Evolutionary conservation across 2,888 invertebrate genomes (phyloP).

Genomic region (Panzeria rudis): DNA sequence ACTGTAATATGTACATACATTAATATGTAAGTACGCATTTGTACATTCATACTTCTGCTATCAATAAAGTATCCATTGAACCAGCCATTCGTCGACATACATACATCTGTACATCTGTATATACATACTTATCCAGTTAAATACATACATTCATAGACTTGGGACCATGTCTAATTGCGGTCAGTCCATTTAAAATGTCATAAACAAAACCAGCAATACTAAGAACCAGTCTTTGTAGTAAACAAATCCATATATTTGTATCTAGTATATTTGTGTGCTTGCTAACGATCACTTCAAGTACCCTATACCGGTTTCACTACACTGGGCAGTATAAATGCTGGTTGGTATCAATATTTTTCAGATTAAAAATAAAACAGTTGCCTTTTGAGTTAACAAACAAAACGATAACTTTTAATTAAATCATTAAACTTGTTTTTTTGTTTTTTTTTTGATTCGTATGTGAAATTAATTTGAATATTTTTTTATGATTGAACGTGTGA

Average conservation of each 20-base stretch:
- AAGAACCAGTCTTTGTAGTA: constrained; percentile 56
- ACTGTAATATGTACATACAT: not conserved
- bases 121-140: not conserved
- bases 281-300: constrained; percentile 3
- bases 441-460: no score
- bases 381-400: not conserved
- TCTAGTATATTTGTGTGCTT: not conserved
- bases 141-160: constrained; percentile 3
- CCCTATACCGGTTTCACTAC: constrained; percentile 11
- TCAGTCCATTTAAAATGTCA: constrained; percentile 53
- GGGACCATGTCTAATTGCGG: constrained; percentile 44
- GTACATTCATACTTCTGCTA: constrained; percentile 6
- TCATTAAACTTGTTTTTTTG: no score
- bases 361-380: not conserved
- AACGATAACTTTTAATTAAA: no score
- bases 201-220: constrained; percentile 27
- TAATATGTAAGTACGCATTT: not conserved
- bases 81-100: not conserved
- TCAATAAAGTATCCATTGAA: constrained; percentile 19
- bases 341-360: not conserved
- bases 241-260: constrained; percentile 28
- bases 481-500: not conserved
- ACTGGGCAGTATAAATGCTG: not conserved
- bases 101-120: not conserved
- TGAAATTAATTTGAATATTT: not conserved